Evolutionary conservation across 2,888 invertebrate species (phyloP), one percentile per base, ranked within the genome.

Genomic region (Perizoma flavofasciatum): DNA sequence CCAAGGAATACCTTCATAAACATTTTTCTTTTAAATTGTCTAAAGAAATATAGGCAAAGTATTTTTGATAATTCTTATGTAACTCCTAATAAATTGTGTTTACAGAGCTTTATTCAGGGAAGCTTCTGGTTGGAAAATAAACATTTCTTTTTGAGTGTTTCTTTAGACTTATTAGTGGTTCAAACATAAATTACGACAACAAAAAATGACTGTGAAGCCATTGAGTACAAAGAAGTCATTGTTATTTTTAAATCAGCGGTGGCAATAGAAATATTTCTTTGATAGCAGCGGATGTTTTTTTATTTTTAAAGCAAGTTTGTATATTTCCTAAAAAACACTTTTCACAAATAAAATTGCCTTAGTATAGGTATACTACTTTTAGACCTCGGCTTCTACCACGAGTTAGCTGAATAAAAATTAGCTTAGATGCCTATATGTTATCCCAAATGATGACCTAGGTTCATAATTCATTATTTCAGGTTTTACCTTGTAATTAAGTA

Each of bases 161-260:
- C 8, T 6, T 37, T 6, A 5, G 37, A 7, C 22, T 22, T 22
- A 22, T 22, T 39, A 6, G 7, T 74, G 70, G 75, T 74, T 76
- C 74, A 74, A 76, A 74, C 77, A 71, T 78, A 78, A 77, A 79
- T 80, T 74, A 79, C 75, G 74, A 66, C 71, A 70, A 70, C 68
- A 66, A 74, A 70, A 70, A 77, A 72, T 68, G 69, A 63, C 61
- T 67, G 59, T 66, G 69, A 70, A 62, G 66, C 63, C 59, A 60
- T 53, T 53, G 60, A 61, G 72, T 67, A 78, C 72, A 75, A 75
- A 71, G 59, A 61, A 70, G 59, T 72, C 72, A 75, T 77, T 75
- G 74, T 77, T 78, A 71, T 69, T 66, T 61, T 71, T n/a, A n/a
- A n/a, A 10, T 41, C 10, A 41, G 10, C n/a, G 10, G 10, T 5